phyloP scores from a whole-genome alignment of 2,113 vertebrate species.

The Equus przewalskii region DNA sequence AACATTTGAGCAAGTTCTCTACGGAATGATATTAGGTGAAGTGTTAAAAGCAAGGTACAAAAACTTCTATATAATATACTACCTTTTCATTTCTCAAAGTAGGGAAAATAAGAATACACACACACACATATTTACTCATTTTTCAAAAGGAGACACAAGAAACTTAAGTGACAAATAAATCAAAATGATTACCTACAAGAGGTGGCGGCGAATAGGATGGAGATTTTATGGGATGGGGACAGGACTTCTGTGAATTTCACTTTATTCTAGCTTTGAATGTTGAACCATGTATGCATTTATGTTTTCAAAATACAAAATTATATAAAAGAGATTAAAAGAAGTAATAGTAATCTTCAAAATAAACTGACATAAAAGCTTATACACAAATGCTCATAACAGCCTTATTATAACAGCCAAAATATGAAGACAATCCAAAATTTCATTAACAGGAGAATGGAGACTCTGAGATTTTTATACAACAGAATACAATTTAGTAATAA shows the following conservation, averaged over 20 bases:
- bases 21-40: neutral
- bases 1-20: neutral
- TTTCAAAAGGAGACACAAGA: neutral
- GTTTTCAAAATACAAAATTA: neutral
- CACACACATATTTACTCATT: neutral
- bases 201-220: rapidly evolving
- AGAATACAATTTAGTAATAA: neutral
- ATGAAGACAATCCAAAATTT: neutral
- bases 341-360: neutral
- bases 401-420: neutral
- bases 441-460: neutral
- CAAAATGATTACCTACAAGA: neutral
- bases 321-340: neutral
- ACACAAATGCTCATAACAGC: neutral
- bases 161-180: neutral
- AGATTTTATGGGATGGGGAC: neutral
- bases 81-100: neutral
- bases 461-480: neutral
- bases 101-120: neutral
- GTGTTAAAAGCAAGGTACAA: neutral
- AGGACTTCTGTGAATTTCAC: neutral
- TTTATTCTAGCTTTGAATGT: neutral
- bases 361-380: neutral
- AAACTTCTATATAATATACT: neutral
- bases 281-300: neutral